These are phyloP conservation scores for Dexiosoma caninum DNA, from an alignment of 2,888 invertebrate species.

Conservation along the genomic window DNA sequence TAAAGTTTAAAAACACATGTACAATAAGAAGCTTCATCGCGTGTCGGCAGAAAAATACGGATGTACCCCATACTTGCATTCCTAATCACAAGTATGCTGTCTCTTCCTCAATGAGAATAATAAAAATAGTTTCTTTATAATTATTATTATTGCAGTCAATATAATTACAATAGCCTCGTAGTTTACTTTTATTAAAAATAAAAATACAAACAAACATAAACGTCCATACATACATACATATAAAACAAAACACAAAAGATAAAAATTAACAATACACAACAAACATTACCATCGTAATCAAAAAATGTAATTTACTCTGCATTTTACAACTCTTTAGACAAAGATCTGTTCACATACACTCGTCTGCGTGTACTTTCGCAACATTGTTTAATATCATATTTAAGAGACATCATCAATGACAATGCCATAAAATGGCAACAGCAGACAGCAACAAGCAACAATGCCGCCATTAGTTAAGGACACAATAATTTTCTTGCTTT, in stretches of 20 bases:
- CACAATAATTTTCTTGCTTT: slow-evolving; percentile 15
- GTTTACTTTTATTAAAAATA: background rate
- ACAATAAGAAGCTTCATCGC: no score
- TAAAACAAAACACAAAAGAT: background rate
- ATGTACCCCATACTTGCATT: no score
- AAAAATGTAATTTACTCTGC: background rate
- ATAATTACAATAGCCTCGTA: slow-evolving; percentile 14
- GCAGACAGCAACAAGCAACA: slow-evolving; percentile 22
- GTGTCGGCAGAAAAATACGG: no score
- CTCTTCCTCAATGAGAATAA: slow-evolving; percentile 1
- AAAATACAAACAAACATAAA: no score
- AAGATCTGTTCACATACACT: background rate
- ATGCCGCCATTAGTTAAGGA: slow-evolving; percentile 14
- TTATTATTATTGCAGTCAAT: slow-evolving; percentile 10
- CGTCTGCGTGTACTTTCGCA: background rate
- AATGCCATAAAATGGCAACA: slow-evolving; percentile 35
- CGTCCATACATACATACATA: no score
- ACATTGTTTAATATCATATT: slow-evolving; percentile 7
- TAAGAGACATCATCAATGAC: slow-evolving; percentile 40
- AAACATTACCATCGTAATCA: slow-evolving; percentile 12
- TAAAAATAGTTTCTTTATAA: slow-evolving; percentile 17
- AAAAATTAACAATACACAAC: background rate
- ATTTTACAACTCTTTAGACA: background rate
- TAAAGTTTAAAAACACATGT: no score
- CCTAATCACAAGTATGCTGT: no score